A percentile compares a stretch with the other conserved stretches of the same genome.
Conservation (phyloP, 2,888 invertebrate species). For the Drosophila neutralis region DNA sequence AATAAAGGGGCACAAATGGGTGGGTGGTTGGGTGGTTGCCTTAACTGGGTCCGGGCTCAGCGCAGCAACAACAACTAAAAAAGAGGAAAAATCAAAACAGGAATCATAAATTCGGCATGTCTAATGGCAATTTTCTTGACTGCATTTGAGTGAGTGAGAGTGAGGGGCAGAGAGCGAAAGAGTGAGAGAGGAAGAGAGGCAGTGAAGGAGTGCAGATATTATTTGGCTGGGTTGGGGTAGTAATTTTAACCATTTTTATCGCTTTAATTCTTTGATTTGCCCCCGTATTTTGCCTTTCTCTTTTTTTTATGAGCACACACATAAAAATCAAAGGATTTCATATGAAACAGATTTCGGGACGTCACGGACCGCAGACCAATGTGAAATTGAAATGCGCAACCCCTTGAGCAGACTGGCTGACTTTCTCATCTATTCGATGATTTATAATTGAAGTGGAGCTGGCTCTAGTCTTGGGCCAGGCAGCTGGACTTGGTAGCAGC, state of each 20-base stretch:
- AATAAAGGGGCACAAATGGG: constrained; percentile 35
- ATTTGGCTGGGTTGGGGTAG: constrained; percentile 12
- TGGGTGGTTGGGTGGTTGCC: constrained; percentile 12
- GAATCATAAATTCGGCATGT: constrained; percentile 83
- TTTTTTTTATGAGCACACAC: constrained; percentile 46
- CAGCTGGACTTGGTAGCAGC: constrained; percentile 34
- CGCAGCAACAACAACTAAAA: constrained; percentile 8
- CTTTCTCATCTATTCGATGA: constrained; percentile 18
- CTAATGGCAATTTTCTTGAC: constrained; percentile 76
- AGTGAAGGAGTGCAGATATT: constrained; percentile 1
- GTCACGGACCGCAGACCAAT: constrained; percentile 66
- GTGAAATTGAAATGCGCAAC: constrained; percentile 37
- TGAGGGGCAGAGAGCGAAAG: neutral
- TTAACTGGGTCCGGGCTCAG: neutral
- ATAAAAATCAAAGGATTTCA: constrained; percentile 62
- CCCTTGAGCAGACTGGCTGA: neutral
- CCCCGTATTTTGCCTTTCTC: neutral
- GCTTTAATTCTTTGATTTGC: constrained; percentile 57
- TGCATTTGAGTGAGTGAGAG: constrained; percentile 7
- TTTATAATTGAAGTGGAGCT: constrained; percentile 25
- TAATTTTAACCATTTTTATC: constrained; percentile 52
- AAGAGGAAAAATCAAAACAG: constrained; percentile 74
- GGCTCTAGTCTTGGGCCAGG: neutral
- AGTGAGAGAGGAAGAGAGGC: constrained; percentile 1
- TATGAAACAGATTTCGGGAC: constrained; percentile 33